phyloP scores from a whole-genome alignment of 2,797 vertebrate species.

The Crocidura indochinensis region DNA sequence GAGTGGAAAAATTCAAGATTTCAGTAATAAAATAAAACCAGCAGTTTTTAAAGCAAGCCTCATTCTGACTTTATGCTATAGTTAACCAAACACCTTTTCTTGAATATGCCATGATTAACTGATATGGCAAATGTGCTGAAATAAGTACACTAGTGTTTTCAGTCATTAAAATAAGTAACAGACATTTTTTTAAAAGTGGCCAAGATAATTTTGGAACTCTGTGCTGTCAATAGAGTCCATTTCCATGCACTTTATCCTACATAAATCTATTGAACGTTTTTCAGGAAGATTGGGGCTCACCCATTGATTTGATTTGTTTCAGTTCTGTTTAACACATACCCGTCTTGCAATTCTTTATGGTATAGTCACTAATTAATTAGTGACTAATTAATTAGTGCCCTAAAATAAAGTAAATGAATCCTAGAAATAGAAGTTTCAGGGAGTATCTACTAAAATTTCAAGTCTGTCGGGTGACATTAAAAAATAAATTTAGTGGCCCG shows the following conservation, averaged over 20 bases:
- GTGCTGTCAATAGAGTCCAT: not conserved
- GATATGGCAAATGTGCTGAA: not conserved
- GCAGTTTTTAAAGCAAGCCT: conserved; percentile 44
- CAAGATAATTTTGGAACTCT: conserved; percentile 32
- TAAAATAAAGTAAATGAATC: conserved; percentile 38
- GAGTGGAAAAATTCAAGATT: not conserved
- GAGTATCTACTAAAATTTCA: conserved; percentile 68
- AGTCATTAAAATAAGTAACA: conserved; percentile 34
- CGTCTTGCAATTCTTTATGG: conserved; percentile 22
- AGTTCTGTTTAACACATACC: conserved; percentile 19
- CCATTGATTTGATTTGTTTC: conserved; percentile 27
- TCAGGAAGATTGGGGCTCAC: conserved; percentile 4
- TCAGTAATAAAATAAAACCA: conserved; percentile 45
- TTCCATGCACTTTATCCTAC: not conserved
- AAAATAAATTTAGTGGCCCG: conserved; percentile 56
- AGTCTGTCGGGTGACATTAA: not conserved
- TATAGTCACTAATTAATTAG: conserved; percentile 2
- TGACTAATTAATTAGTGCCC: conserved; percentile 2
- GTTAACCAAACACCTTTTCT: not conserved
- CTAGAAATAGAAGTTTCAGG: conserved; percentile 62
- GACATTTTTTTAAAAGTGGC: not conserved
- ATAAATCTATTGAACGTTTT: conserved; percentile 27
- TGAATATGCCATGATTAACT: conserved; percentile 31
- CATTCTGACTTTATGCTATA: conserved; percentile 23
- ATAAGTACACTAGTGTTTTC: not conserved